Percentiles rank a stretch among this genome's conserved stretches.
Conservation (phyloP, 2,113 vertebrate genomes). For the Albula goreensis region DNA sequence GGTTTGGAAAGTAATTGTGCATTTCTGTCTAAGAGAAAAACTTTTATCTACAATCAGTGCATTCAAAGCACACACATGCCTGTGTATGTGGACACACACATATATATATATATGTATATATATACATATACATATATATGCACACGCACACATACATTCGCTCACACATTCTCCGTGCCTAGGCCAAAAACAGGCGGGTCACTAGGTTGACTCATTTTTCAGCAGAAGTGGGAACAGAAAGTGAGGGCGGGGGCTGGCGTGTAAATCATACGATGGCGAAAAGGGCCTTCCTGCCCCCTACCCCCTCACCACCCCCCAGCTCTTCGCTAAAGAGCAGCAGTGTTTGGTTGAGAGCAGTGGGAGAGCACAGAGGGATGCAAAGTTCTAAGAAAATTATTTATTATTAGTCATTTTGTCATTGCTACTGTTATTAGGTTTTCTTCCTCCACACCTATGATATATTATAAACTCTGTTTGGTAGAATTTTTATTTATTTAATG, state of each 20-base stretch:
- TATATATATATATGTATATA: not conserved
- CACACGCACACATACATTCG: not conserved
- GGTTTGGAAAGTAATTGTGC: too few species aligned
- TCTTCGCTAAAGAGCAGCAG: not conserved
- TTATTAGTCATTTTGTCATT: too few species aligned
- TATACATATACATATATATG: not conserved
- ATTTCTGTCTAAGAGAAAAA: not conserved
- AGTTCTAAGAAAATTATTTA: too few species aligned
- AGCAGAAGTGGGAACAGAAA: conserved; percentile 4
- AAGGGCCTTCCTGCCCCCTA: not conserved
- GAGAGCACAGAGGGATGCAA: not conserved
- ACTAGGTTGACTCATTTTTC: not conserved
- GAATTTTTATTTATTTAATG: too few species aligned
- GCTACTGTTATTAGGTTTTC: too few species aligned
- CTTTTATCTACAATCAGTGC: not conserved
- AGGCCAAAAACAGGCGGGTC: too few species aligned
- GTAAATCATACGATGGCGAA: not conserved
- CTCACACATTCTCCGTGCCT: not conserved
- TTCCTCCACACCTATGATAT: too few species aligned
- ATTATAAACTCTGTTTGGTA: too few species aligned
- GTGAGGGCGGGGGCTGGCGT: not conserved
- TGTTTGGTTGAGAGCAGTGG: not conserved
- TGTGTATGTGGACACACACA: not conserved
- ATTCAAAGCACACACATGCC: not conserved
- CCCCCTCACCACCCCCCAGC: not conserved